Evolutionary conservation across 2,113 vertebrate species (phyloP).

Genomic region (Pelecanus crispus): DNA sequence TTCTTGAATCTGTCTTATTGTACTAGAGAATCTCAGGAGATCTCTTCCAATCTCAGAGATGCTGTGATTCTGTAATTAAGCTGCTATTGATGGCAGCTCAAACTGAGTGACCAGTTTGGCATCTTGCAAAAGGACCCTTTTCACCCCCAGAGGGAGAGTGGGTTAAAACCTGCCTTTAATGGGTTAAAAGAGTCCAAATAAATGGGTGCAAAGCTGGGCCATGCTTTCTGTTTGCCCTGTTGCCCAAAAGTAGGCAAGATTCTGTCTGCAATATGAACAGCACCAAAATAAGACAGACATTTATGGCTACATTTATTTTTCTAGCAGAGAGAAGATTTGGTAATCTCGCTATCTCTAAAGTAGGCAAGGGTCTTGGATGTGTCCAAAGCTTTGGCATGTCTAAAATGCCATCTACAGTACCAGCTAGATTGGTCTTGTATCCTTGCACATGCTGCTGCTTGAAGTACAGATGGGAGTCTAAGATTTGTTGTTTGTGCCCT

Average conservation of each 20-base stretch:
- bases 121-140: background rate
- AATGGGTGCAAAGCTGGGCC: background rate
- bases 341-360: background rate
- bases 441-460: background rate
- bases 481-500: background rate
- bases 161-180: background rate
- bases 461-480: background rate
- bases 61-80: background rate
- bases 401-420: background rate
- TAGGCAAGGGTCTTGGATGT: background rate
- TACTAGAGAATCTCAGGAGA: background rate
- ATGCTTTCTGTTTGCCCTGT: background rate
- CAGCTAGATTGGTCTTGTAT: background rate
- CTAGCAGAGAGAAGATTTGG: background rate
- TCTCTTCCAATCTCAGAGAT: background rate
- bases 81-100: background rate
- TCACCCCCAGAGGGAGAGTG: background rate
- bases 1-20: background rate
- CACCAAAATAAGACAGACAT: background rate
- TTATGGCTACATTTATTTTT: background rate
- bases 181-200: background rate
- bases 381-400: background rate
- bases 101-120: background rate
- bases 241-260: background rate
- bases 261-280: background rate